Conservation (phyloP, 2,113 vertebrate species). For the Lutjanus erythropterus region DNA sequence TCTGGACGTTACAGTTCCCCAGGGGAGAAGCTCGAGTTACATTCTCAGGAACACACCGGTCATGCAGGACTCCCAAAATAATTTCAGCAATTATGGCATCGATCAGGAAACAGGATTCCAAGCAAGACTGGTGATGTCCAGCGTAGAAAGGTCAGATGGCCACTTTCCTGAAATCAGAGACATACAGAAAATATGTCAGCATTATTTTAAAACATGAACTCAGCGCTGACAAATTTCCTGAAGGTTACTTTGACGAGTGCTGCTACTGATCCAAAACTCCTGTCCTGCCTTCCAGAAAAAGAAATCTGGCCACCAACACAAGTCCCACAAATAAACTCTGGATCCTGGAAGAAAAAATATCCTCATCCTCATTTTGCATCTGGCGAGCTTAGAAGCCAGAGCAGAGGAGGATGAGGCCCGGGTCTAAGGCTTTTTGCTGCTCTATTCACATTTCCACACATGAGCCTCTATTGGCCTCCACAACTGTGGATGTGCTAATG, state of each 20-base stretch:
- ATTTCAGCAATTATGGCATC: slow-evolving; percentile 55
- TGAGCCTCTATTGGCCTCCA: slow-evolving; percentile 59
- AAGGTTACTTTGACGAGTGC: slow-evolving; percentile 31
- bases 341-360: slow-evolving; percentile 32
- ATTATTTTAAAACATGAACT: slow-evolving; percentile 37
- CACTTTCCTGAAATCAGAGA: slow-evolving; percentile 75
- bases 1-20: slow-evolving; percentile 56
- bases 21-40: slow-evolving; percentile 72
- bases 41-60: slow-evolving; percentile 75
- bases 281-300: slow-evolving; percentile 26
- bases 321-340: slow-evolving; percentile 36
- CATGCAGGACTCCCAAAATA: slow-evolving; percentile 56
- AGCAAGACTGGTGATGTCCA: slow-evolving; percentile 27
- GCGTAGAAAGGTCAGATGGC: slow-evolving; percentile 33
- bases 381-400: slow-evolving; percentile 33
- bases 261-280: slow-evolving; percentile 30
- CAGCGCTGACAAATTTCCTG: slow-evolving; percentile 38
- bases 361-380: slow-evolving; percentile 48
- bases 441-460: slow-evolving; percentile 65
- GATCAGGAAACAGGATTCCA: slow-evolving; percentile 57
- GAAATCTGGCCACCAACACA: slow-evolving; percentile 47
- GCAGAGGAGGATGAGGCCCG: slow-evolving; percentile 40
- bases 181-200: slow-evolving; percentile 54
- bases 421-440: slow-evolving; percentile 42
- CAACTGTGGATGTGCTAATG: slow-evolving; percentile 81